These are phyloP conservation scores for Spongilla lacustris DNA, from an alignment of 37 sponge, comb jelly and placozoan species.

Conservation along the genomic window DNA sequence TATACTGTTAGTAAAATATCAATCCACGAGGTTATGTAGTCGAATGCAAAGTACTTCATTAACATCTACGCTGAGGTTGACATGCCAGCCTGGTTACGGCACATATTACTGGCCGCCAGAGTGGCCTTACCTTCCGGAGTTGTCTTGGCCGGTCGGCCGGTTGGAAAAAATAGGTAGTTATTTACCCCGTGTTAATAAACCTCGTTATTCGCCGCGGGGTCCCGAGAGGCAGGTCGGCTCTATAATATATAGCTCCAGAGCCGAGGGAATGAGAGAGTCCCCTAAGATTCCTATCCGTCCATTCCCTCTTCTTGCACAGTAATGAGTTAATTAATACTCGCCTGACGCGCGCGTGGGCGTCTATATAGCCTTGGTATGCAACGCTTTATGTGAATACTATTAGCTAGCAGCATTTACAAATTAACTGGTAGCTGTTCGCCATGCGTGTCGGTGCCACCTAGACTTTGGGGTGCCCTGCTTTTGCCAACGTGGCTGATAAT, in stretches of 20 bases:
- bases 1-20: too few relatives aligned
- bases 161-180: not conserved
- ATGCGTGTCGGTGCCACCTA: not conserved
- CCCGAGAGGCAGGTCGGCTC: conserved; percentile 1
- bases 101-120: not conserved
- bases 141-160: not conserved
- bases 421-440: not conserved
- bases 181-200: not conserved
- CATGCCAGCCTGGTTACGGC: not conserved
- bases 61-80: not conserved
- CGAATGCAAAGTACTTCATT: too few relatives aligned
- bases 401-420: not conserved
- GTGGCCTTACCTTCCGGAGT: not conserved
- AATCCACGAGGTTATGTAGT: too few relatives aligned
- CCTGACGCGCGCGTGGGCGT: not conserved
- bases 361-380: not conserved
- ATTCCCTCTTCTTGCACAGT: not conserved
- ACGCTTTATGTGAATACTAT: not conserved
- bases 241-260: not conserved
- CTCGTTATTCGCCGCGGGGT: not conserved
- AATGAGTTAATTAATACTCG: not conserved
- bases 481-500: not conserved
- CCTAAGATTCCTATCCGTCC: not conserved
- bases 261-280: not conserved
- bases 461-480: not conserved